Evolutionary conservation across 2,888 invertebrate genomes (phyloP), one percentile per base, ranked within the genome.

Genomic region (Cryptocheilus praepositus): DNA sequence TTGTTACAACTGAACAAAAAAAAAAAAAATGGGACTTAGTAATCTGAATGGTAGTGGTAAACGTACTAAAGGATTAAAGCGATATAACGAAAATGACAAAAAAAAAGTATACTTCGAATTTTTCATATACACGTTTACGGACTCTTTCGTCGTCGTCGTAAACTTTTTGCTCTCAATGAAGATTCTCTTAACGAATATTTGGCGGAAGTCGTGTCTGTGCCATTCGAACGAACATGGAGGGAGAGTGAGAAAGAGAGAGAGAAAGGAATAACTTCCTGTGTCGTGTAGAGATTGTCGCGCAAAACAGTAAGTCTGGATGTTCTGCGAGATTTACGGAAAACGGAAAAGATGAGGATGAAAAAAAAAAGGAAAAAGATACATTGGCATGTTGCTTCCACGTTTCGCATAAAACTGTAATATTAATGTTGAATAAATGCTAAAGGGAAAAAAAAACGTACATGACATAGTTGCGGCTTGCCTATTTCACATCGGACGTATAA

Each of bases 301-400:
- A 36, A 36, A 36, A 36, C 36, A 11, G 7, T 8, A 11, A 36
- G 11, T 36, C 36, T 11, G 36, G 36, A 25, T 25, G 36, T 36
- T 36, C 36, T 7, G 36, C 36, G 13, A 36, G 36, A 36, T 11
- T 36, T 36, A 36, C 36, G 36, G 36, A 7, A 36, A 36, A 36
- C 7, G 36, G 11, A 36, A 7, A 36, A 36, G 36, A 36, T 11
- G 11, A 7, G 36, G 36, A 11, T 36, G 8, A 36, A 11, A 36
- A 36, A 36, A 36, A 11, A 36, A 36, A 36, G 64, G 64, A 51
- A 63, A 56, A 59, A 25, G 13, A 61, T 49, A 56, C 25, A 67
- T 76, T 67, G 64, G 57, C 65, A 71, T 63, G 57, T 65, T 76
- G 61, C 63, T 67, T 70, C 70, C 67, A 62, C 64, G 74, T 70